Evolutionary conservation across 2,888 invertebrate genomes (phyloP).

Genomic region (Leptopilina myrica): DNA sequence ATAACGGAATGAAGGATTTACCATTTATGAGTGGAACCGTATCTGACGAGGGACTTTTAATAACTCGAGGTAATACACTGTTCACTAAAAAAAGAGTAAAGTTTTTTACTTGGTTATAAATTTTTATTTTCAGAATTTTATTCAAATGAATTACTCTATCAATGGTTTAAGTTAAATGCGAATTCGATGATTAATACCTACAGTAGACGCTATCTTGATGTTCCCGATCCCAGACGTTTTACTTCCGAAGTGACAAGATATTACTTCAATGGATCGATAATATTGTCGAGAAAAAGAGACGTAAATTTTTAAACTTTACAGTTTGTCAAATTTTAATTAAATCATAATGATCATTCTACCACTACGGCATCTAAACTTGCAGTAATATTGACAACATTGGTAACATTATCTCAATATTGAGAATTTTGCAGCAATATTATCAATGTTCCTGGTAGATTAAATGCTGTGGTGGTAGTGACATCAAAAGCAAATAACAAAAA

Average conservation of each 20-base stretch:
- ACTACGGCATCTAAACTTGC: no score
- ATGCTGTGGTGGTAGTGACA: no score
- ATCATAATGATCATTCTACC: no score
- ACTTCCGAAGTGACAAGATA: not conserved
- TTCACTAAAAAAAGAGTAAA: no score
- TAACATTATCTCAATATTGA: no score
- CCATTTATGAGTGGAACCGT: slow-evolving; percentile 16
- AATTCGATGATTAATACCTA: not conserved
- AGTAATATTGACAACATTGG: no score
- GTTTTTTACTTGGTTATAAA: no score
- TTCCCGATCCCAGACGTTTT: not conserved
- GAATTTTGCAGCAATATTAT: no score
- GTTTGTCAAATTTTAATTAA: no score
- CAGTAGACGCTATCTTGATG: not conserved
- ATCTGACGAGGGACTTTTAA: not conserved
- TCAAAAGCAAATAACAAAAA: no score
- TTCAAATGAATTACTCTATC: not conserved
- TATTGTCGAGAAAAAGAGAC: not conserved
- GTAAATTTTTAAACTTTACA: not conserved
- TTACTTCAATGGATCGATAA: not conserved
- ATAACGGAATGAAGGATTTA: slow-evolving; percentile 10
- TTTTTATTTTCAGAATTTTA: not conserved
- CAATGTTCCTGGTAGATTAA: no score
- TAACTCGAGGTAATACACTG: not conserved
- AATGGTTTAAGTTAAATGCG: not conserved